Evolutionary conservation across 2,888 invertebrate species (phyloP).

Genomic region (Nysson spinosus): DNA sequence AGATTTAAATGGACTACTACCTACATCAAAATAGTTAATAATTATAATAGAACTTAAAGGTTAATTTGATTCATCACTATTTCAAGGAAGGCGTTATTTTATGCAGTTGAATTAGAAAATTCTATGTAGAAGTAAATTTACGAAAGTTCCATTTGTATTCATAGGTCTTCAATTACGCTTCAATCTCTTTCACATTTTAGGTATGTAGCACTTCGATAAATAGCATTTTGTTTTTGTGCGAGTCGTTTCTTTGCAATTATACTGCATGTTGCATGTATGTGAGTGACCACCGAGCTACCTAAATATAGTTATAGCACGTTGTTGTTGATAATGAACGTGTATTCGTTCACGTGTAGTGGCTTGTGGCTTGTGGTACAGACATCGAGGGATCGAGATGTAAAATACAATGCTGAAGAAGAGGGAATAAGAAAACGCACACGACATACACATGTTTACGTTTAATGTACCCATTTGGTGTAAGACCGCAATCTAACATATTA

Average conservation of each 20-base stretch:
- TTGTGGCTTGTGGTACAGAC: constrained; percentile 54
- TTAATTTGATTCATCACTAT: no score
- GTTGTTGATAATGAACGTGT: constrained; percentile 51
- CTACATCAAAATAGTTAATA: no score
- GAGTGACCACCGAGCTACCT: constrained; percentile 46
- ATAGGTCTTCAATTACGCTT: constrained; percentile 35
- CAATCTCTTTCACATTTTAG: constrained; percentile 6
- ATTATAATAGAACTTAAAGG: no score
- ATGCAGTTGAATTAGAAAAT: constrained; percentile 11
- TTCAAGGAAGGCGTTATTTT: constrained; percentile 22
- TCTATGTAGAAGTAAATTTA: constrained; percentile 38
- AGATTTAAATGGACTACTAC: no score
- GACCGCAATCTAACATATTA: constrained; percentile 43
- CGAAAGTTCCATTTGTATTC: constrained; percentile 57
- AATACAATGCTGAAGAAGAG: constrained; percentile 37
- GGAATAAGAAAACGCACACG: constrained; percentile 31
- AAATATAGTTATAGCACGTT: constrained; percentile 51
- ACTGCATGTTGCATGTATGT: constrained; percentile 29
- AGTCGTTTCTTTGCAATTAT: constrained; percentile 49
- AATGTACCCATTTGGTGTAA: constrained; percentile 20
- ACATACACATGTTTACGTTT: no score
- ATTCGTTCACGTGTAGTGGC: constrained; percentile 50
- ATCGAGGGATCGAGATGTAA: constrained; percentile 41
- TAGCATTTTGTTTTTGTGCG: constrained; percentile 45
- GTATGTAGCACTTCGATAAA: constrained; percentile 36